Conservation (phyloP, 2,888 invertebrate species). For the Hypselothyrea guttata region DNA sequence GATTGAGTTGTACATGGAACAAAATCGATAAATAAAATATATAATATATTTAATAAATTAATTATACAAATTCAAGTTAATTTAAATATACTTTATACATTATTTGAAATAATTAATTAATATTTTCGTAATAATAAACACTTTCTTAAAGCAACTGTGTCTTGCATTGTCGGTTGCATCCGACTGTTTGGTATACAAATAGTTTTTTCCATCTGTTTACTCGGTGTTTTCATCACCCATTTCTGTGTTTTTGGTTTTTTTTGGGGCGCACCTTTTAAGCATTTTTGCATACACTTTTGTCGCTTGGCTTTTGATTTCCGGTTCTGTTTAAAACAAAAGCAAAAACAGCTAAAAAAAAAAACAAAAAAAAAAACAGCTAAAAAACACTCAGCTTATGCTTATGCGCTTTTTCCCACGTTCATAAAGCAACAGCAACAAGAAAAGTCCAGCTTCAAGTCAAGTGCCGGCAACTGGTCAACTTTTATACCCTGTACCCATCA, state of each 20-base stretch:
- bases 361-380: constrained; percentile 13
- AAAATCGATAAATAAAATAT: too few relatives aligned
- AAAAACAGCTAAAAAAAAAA: constrained; percentile 13
- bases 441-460: constrained; percentile 50
- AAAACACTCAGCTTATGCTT: constrained; percentile 1
- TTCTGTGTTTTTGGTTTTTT: constrained; percentile 18
- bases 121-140: too few relatives aligned
- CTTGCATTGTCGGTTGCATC: too few relatives aligned
- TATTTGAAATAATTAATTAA: too few relatives aligned
- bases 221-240: constrained; percentile 36
- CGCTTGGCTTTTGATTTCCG: constrained; percentile 54
- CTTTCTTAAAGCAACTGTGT: too few relatives aligned
- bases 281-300: constrained; percentile 62
- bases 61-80: too few relatives aligned
- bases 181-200: not conserved
- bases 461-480: constrained; percentile 61
- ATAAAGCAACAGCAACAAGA: constrained; percentile 43
- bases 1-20: too few relatives aligned
- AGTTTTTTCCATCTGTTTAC: not conserved
- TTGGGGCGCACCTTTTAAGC: constrained; percentile 40
- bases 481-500: too few relatives aligned
- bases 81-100: too few relatives aligned
- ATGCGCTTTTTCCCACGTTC: constrained; percentile 72
- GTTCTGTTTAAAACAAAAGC: constrained; percentile 45
- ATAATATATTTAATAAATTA: too few relatives aligned